phyloP scores from a whole-genome alignment of 2,888 invertebrate genomes.

The Dinocampus coccinellae region DNA sequence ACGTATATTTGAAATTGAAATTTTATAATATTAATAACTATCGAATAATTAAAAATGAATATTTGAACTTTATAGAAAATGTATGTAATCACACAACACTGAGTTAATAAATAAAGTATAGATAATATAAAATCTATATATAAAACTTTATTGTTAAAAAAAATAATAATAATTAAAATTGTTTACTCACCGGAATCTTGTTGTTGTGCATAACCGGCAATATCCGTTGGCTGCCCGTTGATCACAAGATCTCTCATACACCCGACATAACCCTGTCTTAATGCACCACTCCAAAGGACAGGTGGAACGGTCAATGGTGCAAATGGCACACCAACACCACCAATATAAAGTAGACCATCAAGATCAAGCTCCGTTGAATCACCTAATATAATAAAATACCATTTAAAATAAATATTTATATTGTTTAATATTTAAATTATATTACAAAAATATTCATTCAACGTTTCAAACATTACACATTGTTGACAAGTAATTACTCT shows the following conservation, averaged over 20 bases:
- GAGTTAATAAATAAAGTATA: too few relatives aligned
- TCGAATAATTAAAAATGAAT: background rate
- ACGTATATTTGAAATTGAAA: too few relatives aligned
- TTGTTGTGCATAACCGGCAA: conserved; percentile 88
- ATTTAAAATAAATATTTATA: too few relatives aligned
- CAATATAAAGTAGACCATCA: conserved; percentile 89
- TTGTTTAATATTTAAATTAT: background rate
- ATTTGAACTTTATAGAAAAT: background rate
- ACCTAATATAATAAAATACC: conserved; percentile 71
- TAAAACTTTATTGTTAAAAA: too few relatives aligned
- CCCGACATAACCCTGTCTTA: conserved; percentile 93
- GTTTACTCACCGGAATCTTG: conserved; percentile 84
- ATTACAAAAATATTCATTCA: too few relatives aligned
- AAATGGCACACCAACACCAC: conserved; percentile 87
- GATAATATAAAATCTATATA: too few relatives aligned
- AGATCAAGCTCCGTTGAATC: conserved; percentile 90
- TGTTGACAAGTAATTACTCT: too few relatives aligned
- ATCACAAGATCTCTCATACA: conserved; percentile 91
- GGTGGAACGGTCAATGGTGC: conserved; percentile 83
- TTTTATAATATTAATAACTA: too few relatives aligned
- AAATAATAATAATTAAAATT: too few relatives aligned
- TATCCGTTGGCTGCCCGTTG: conserved; percentile 89
- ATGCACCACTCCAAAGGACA: conserved; percentile 90
- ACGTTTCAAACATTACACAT: too few relatives aligned
- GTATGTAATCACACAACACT: too few relatives aligned